These are phyloP conservation scores for Loris lydekkerianus DNA, from an alignment of 2,797 vertebrate species.

Conservation along the genomic window DNA sequence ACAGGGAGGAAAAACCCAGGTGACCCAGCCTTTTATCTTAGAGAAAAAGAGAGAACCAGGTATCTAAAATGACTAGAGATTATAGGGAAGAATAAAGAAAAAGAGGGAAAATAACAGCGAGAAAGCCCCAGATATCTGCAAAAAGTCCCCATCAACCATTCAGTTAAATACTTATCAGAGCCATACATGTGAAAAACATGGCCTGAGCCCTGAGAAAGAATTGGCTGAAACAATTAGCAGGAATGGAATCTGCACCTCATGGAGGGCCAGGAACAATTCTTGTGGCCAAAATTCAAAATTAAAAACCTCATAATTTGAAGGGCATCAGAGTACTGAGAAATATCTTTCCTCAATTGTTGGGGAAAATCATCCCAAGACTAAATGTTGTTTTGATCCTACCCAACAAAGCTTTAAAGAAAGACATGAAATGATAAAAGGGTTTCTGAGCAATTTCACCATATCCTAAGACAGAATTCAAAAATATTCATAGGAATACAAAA, in stretches of 20 bases:
- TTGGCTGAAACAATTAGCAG: background rate
- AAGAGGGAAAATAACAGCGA: background rate
- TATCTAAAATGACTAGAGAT: background rate
- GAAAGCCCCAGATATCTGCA: background rate
- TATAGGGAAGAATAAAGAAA: rapidly evolving
- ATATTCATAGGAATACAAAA: background rate
- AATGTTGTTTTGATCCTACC: background rate
- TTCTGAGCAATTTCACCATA: background rate
- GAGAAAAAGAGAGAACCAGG: background rate
- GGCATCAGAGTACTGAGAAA: background rate
- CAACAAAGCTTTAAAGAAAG: background rate
- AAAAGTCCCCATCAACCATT: background rate
- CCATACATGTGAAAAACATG: background rate
- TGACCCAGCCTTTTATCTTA: background rate
- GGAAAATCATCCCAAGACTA: background rate
- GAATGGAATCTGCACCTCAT: background rate
- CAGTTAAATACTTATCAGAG: background rate
- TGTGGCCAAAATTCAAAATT: background rate
- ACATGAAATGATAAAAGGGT: background rate
- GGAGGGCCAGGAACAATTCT: background rate
- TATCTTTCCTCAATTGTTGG: background rate
- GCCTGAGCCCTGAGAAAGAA: background rate
- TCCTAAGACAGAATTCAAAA: background rate
- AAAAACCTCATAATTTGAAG: background rate
- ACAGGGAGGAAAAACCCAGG: background rate